phyloP scores from a whole-genome alignment of 2,888 invertebrate genomes.

The Geotrupes spiniger region DNA sequence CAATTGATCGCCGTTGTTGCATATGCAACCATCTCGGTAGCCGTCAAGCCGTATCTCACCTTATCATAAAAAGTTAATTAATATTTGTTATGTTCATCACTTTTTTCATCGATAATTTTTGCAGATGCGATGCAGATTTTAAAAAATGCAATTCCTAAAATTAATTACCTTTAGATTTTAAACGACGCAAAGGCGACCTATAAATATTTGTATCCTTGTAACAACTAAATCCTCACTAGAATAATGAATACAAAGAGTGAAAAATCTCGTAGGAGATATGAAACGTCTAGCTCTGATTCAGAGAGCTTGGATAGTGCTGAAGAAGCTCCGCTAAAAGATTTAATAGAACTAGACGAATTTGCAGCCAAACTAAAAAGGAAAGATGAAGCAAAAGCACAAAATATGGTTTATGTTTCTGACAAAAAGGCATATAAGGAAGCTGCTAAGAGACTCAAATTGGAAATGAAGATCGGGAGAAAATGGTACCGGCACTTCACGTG shows the following conservation, averaged over 20 bases:
- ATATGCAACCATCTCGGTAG: too few species aligned
- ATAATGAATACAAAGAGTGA: conserved; percentile 6
- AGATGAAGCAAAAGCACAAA: conserved; percentile 85
- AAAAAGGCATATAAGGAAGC: conserved; percentile 82
- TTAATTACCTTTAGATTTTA: too few species aligned
- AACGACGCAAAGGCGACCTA: too few species aligned
- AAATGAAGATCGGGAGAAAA: conserved; percentile 81
- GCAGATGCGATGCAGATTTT: too few species aligned
- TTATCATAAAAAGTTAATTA: too few species aligned
- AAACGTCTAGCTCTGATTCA: conserved; percentile 34
- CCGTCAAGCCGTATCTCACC: too few species aligned
- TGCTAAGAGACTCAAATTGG: conserved; percentile 83
- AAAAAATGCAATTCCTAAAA: too few species aligned
- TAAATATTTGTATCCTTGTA: too few species aligned
- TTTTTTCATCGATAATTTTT: too few species aligned
- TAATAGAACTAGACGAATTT: conserved; percentile 93
- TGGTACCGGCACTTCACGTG: conserved; percentile 83
- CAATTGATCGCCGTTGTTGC: too few species aligned
- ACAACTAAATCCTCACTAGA: too few species aligned
- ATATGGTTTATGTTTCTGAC: conserved; percentile 66
- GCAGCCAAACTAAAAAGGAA: conserved; percentile 81
- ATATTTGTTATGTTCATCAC: too few species aligned
- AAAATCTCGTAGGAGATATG: conserved; percentile 2
- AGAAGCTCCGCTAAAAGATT: conserved; percentile 75
- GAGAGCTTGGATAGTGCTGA: conserved; percentile 71